Evolutionary conservation across 2,113 vertebrate species (phyloP).

Genomic region (Cettia cetti): DNA sequence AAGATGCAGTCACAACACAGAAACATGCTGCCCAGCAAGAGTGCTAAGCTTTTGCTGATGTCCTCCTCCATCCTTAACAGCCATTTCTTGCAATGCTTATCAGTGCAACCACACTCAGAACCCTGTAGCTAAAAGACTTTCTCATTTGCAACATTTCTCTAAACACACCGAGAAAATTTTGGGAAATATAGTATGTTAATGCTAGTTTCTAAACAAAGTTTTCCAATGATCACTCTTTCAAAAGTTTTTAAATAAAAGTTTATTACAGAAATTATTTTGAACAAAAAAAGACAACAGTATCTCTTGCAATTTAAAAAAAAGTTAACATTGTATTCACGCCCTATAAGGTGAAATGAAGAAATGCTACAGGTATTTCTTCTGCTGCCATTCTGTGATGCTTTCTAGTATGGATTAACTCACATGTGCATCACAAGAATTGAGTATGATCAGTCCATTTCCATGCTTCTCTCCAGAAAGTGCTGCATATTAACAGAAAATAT

Average conservation of each 20-base stretch:
- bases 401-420: slow-evolving; percentile 40
- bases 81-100: not conserved
- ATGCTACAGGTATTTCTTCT: slow-evolving; percentile 51
- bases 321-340: slow-evolving; percentile 61
- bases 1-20: not conserved
- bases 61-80: not conserved
- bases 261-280: slow-evolving; percentile 81
- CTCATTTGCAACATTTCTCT: not conserved
- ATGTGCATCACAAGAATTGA: slow-evolving; percentile 76
- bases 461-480: slow-evolving; percentile 65
- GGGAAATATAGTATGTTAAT: not conserved
- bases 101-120: not conserved
- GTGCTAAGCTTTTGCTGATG: not conserved
- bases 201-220: not conserved
- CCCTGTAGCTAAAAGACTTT: not conserved
- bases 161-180: not conserved
- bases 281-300: slow-evolving; percentile 66
- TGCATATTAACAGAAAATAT: slow-evolving; percentile 62
- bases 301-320: slow-evolving; percentile 14
- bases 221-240: not conserved
- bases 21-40: not conserved
- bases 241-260: slow-evolving; percentile 84
- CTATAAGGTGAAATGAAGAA: slow-evolving; percentile 55
- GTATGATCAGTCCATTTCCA: slow-evolving; percentile 80
- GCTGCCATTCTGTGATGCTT: not conserved